Evolutionary conservation across 2,797 vertebrate species (phyloP).

Genomic region (Meriones psammophilus): DNA sequence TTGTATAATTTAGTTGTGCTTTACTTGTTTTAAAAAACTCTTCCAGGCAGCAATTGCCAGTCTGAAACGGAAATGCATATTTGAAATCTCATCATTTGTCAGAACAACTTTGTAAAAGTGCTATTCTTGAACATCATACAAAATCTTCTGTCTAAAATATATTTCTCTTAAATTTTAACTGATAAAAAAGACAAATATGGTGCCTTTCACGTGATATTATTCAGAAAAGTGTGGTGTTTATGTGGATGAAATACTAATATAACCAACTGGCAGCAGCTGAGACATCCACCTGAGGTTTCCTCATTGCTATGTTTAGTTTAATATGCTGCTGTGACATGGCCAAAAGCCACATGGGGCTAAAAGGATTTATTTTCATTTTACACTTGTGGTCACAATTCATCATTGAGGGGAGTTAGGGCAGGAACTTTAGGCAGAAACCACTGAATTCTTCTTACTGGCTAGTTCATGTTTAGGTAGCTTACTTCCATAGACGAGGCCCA

Average conservation of each 20-base stretch:
- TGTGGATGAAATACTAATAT: neutral
- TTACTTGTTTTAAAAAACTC: slow-evolving; percentile 52
- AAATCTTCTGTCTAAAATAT: slow-evolving; percentile 60
- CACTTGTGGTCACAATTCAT: neutral
- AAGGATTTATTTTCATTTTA: neutral
- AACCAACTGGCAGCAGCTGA: neutral
- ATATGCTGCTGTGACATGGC: neutral
- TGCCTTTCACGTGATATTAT: slow-evolving; percentile 1
- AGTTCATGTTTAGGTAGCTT: neutral
- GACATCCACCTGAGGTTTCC: neutral
- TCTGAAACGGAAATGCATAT: slow-evolving; percentile 63
- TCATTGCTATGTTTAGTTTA: neutral
- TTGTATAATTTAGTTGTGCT: slow-evolving; percentile 36
- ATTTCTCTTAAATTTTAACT: slow-evolving; percentile 51
- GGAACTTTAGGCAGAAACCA: neutral
- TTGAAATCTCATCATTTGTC: slow-evolving; percentile 73
- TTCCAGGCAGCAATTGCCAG: slow-evolving; percentile 6
- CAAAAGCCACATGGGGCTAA: neutral
- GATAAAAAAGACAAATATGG: slow-evolving; percentile 32
- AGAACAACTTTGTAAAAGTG: slow-evolving; percentile 62
- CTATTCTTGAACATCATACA: slow-evolving; percentile 60
- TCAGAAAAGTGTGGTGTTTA: slow-evolving; percentile 31
- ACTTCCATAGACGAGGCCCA: neutral
- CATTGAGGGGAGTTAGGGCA: neutral
- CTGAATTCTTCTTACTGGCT: too few species aligned